phyloP scores from a whole-genome alignment of 2,113 vertebrate genomes.

The Monopterus albus region DNA sequence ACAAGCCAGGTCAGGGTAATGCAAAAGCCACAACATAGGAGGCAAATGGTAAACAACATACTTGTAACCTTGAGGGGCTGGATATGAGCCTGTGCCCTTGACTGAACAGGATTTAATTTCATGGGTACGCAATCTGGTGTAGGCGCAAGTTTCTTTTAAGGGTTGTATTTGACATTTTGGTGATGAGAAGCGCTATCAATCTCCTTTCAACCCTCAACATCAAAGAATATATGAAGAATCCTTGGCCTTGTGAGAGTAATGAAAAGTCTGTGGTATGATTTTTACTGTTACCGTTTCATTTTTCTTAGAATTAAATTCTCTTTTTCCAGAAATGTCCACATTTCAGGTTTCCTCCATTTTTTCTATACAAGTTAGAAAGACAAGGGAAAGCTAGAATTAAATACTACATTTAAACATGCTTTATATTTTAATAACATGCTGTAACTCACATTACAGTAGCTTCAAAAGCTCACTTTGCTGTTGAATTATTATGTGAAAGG shows the following conservation, averaged over 20 bases:
- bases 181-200: slow-evolving; percentile 27
- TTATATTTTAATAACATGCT: too few relatives aligned
- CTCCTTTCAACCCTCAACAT: slow-evolving; percentile 65
- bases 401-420: not conserved
- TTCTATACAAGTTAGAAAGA: not conserved
- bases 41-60: slow-evolving; percentile 74
- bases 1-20: slow-evolving; percentile 78
- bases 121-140: not conserved
- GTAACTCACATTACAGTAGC: not conserved
- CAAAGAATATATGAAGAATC: slow-evolving; percentile 24
- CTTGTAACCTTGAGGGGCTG: slow-evolving; percentile 84
- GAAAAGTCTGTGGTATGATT: not conserved
- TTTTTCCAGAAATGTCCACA: not conserved
- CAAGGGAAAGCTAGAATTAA: not conserved
- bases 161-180: slow-evolving; percentile 53
- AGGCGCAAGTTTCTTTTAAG: not conserved
- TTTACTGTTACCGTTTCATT: slow-evolving; percentile 11
- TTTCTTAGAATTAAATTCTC: not conserved
- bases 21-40: slow-evolving; percentile 84
- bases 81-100: slow-evolving; percentile 80
- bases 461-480: not conserved
- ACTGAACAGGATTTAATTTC: slow-evolving; percentile 30
- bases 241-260: not conserved
- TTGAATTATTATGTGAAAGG: too few relatives aligned
- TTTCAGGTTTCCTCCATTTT: not conserved